Evolutionary conservation across 2,888 invertebrate genomes (phyloP).

Genomic region (Sphaerophoria rueppellii): DNA sequence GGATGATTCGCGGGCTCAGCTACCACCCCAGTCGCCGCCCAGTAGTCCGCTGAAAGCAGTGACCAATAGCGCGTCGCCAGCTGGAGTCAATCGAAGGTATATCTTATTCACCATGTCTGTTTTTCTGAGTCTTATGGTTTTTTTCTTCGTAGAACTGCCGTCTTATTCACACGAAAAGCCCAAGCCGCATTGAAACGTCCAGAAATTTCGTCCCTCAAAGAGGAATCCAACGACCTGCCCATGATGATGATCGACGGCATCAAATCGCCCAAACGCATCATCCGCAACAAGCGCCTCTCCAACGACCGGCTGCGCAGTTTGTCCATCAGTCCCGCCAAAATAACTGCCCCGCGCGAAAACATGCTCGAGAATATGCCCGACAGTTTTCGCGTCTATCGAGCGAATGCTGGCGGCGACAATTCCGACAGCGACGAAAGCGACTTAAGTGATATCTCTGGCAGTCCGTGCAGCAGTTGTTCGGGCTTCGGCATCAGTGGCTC

Average conservation of each 20-base stretch:
- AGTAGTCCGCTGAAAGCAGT: conserved; percentile 81
- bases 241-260: conserved; percentile 73
- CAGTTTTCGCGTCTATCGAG: conserved; percentile 84
- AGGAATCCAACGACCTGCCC: conserved; percentile 72
- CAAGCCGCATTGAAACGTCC: conserved; percentile 84
- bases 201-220: conserved; percentile 72
- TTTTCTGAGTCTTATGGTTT: background rate
- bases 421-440: conserved; percentile 81
- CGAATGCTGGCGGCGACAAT: conserved; percentile 80
- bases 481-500: conserved; percentile 80
- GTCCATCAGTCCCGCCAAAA: conserved; percentile 80
- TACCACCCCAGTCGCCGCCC: conserved; percentile 80
- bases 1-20: conserved; percentile 26
- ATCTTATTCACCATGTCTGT: conserved; percentile 22
- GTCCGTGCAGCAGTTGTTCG: conserved; percentile 82
- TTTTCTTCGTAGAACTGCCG: conserved; percentile 85
- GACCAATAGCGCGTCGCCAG: conserved; percentile 81
- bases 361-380: conserved; percentile 82
- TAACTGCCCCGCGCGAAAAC: conserved; percentile 76
- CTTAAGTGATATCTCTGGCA: conserved; percentile 79
- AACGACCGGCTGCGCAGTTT: conserved; percentile 77
- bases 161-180: conserved; percentile 89
- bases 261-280: conserved; percentile 80
- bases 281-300: conserved; percentile 79
- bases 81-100: conserved; percentile 82